phyloP scores from a whole-genome alignment of 2,797 vertebrate genomes.

The Labroides dimidiatus region DNA sequence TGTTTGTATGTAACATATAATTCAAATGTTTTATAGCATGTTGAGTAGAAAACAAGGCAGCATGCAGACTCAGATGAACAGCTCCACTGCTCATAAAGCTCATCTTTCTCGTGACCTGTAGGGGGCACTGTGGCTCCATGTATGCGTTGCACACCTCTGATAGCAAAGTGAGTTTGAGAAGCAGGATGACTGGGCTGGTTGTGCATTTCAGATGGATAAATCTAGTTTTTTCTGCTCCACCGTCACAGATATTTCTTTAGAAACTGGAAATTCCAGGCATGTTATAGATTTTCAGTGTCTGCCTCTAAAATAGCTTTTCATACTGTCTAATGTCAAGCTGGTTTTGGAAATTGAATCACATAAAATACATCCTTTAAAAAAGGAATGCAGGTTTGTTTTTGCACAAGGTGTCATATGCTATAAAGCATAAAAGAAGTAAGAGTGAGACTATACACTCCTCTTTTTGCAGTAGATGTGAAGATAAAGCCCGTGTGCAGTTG shows the following conservation, averaged over 20 bases:
- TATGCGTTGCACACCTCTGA: conserved; percentile 10
- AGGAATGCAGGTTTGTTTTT: conserved; percentile 31
- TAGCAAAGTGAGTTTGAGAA: conserved; percentile 43
- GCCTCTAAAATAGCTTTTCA: conserved; percentile 17
- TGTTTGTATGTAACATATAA: conserved; percentile 1
- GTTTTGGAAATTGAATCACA: conserved; percentile 38
- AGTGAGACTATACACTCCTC: neutral
- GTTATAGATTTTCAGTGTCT: conserved; percentile 39
- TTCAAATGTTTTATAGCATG: conserved; percentile 11
- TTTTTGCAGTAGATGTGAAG: conserved; percentile 16
- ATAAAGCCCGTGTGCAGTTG: conserved; percentile 12
- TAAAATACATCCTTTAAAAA: conserved; percentile 12
- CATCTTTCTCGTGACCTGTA: conserved; percentile 34
- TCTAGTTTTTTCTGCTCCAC: conserved; percentile 27
- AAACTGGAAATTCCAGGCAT: conserved; percentile 60
- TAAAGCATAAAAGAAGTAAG: conserved; percentile 10
- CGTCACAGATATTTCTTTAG: conserved; percentile 59
- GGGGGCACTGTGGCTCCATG: conserved; percentile 79
- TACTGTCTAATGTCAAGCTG: conserved; percentile 20
- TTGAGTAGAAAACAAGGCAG: conserved; percentile 3
- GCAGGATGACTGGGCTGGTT: conserved; percentile 55
- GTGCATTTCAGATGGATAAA: conserved; percentile 67
- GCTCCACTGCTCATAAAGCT: neutral
- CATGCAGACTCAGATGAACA: conserved; percentile 1
- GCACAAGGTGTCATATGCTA: conserved; percentile 31